Evolutionary conservation across 2,888 invertebrate species (phyloP).

Genomic region (Acrobeloides nanus): DNA sequence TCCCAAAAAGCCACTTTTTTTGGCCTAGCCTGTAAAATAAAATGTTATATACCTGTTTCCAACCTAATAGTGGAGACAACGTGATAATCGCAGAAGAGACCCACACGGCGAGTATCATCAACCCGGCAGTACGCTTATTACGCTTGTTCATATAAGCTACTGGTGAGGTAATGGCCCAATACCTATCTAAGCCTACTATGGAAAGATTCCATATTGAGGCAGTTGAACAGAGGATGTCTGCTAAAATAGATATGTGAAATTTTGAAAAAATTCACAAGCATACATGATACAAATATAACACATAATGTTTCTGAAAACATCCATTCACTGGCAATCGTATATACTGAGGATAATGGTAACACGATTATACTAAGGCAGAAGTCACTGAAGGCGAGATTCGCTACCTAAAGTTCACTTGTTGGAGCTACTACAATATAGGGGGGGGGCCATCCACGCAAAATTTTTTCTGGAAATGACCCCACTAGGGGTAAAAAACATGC

Average conservation of each 20-base stretch:
- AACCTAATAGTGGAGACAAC: slow-evolving; percentile 58
- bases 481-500: no score
- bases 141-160: slow-evolving; percentile 55
- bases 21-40: no score
- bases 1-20: no score
- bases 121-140: slow-evolving; percentile 52
- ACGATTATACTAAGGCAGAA: slow-evolving; percentile 56
- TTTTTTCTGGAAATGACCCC: no score
- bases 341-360: slow-evolving; percentile 57
- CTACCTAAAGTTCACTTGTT: slow-evolving; percentile 54
- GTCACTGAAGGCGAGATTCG: slow-evolving; percentile 58
- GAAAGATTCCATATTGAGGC: slow-evolving; percentile 59
- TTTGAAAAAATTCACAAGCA: not conserved
- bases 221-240: slow-evolving; percentile 58
- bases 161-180: slow-evolving; percentile 55
- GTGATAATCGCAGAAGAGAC: slow-evolving; percentile 56
- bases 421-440: no score
- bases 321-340: slow-evolving; percentile 57
- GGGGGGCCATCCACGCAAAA: no score
- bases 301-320: slow-evolving; percentile 56
- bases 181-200: slow-evolving; percentile 58
- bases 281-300: slow-evolving; percentile 56
- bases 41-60: slow-evolving; percentile 55
- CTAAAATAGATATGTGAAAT: slow-evolving; percentile 36
- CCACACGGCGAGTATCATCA: slow-evolving; percentile 58